Percentiles rank a stretch among this genome's conserved stretches.
These are phyloP conservation scores for Octopus sinensis DNA, from an alignment of 1,140 invertebrate species.

Conservation along the genomic window DNA sequence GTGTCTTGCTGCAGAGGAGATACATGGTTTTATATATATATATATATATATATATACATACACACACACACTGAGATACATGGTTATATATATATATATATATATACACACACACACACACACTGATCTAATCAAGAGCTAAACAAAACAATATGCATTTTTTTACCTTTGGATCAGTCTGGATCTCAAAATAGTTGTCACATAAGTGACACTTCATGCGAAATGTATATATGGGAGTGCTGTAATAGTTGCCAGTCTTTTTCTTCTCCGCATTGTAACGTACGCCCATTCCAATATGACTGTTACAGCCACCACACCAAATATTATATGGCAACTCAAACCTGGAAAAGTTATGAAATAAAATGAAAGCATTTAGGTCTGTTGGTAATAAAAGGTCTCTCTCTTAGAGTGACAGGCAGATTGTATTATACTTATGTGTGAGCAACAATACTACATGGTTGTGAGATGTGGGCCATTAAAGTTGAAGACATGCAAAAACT, in stretches of 20 bases:
- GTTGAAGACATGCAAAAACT: too few species aligned
- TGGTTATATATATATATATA: too few species aligned
- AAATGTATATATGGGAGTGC: slow-evolving; percentile 96
- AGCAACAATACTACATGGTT: too few species aligned
- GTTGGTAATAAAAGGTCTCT: background rate
- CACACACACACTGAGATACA: too few species aligned
- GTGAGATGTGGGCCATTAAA: too few species aligned
- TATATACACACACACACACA: too few species aligned
- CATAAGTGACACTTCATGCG: slow-evolving; percentile 99
- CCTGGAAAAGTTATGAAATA: slow-evolving; percentile 55
- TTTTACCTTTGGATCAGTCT: slow-evolving; percentile 92
- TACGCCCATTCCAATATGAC: slow-evolving; percentile 99
- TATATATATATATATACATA: too few species aligned
- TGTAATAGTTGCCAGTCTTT: slow-evolving; percentile 98
- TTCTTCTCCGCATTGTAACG: slow-evolving; percentile 98
- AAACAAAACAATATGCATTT: background rate
- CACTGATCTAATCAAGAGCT: too few species aligned
- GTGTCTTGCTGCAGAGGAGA: too few species aligned
- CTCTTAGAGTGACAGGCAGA: background rate
- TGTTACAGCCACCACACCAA: slow-evolving; percentile 96
- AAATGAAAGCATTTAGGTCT: background rate
- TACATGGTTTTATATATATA: too few species aligned
- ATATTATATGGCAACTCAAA: slow-evolving; percentile 99
- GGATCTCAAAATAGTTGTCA: slow-evolving; percentile 95
- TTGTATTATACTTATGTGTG: too few species aligned